Percentiles rank a stretch among this genome's conserved stretches.
Conservation (phyloP, 64 coral and sea anemone genomes). For the Montipora capricornis region DNA sequence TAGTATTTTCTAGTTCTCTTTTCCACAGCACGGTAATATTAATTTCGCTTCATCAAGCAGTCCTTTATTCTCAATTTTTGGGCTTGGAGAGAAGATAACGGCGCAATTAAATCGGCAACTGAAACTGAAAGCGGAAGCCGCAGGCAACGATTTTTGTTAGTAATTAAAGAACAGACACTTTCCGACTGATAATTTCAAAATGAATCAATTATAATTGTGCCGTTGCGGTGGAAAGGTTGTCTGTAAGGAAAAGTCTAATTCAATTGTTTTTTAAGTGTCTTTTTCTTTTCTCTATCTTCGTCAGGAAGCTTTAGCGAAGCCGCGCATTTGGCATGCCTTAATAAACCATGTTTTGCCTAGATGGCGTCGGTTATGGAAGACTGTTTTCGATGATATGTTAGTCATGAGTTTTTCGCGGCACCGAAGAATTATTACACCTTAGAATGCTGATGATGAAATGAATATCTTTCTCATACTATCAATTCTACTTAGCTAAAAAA, state of each 20-base stretch:
- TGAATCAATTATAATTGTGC: not conserved
- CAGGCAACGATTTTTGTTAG: not conserved
- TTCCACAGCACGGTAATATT: no score
- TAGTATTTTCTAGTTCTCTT: no score
- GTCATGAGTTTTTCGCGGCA: no score
- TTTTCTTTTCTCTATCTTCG: not conserved
- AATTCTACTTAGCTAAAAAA: no score
- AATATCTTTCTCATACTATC: no score
- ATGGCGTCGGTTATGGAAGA: not conserved
- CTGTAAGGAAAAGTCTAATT: conserved; percentile 1
- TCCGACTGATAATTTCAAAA: conserved; percentile 34
- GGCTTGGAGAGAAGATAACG: not conserved
- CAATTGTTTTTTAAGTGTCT: not conserved
- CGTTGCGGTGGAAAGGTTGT: conserved; percentile 18
- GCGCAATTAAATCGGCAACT: not conserved
- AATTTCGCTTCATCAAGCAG: no score
- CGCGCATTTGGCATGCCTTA: not conserved
- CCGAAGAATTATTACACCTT: no score
- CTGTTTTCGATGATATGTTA: no score
- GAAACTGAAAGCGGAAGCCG: not conserved
- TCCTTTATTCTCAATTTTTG: not conserved
- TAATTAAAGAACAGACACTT: conserved; percentile 7
- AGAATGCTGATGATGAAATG: no score
- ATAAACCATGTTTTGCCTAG: not conserved
- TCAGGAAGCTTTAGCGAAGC: not conserved